phyloP scores from a whole-genome alignment of 2,113 vertebrate species.

The Nibea coibor region DNA sequence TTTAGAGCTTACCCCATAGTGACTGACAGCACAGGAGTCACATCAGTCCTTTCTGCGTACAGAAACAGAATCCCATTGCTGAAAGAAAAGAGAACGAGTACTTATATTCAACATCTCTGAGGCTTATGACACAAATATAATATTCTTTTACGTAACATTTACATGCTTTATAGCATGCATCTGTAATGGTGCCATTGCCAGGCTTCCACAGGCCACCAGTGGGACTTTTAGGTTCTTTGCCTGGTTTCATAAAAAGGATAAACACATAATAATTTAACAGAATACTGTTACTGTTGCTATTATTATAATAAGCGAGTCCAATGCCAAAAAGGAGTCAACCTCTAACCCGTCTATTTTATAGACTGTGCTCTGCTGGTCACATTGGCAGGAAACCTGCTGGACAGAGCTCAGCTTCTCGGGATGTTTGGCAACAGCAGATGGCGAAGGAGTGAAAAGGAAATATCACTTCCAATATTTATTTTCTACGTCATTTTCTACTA shows the following conservation, averaged over 20 bases:
- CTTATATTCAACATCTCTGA: neutral
- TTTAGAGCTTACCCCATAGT: slow-evolving; percentile 91
- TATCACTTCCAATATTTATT: neutral
- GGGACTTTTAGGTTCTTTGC: neutral
- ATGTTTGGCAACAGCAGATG: neutral
- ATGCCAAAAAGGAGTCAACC: neutral
- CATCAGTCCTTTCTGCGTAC: slow-evolving; percentile 91
- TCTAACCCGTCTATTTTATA: neutral
- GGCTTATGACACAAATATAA: neutral
- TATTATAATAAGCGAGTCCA: neutral
- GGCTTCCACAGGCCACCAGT: neutral
- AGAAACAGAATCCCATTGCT: slow-evolving; percentile 94
- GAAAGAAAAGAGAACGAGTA: slow-evolving; percentile 28
- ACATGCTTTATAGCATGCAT: neutral
- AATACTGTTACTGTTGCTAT: neutral
- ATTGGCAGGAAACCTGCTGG: neutral
- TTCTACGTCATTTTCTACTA: neutral
- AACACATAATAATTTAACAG: neutral
- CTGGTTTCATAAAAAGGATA: no score
- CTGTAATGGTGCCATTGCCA: neutral
- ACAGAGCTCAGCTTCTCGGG: neutral
- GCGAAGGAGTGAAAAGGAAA: neutral
- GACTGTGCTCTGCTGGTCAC: neutral
- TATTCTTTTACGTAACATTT: neutral
- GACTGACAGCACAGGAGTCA: slow-evolving; percentile 91